Conservation (phyloP, 1,140 invertebrate genomes). For the Scaptomyza graminum region DNA sequence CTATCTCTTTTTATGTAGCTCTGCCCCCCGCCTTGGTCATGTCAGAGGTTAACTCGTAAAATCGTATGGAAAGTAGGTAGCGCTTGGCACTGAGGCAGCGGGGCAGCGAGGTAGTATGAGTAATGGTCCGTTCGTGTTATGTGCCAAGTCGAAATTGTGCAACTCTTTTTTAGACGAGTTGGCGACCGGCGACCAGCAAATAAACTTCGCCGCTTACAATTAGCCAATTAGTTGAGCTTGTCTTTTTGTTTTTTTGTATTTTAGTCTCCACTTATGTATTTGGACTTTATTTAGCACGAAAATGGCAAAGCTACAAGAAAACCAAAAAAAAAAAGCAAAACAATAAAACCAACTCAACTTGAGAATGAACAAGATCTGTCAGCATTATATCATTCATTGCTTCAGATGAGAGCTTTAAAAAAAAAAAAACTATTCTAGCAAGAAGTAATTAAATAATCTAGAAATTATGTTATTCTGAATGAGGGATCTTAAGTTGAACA, state of each 20-base stretch:
- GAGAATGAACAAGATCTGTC: background rate
- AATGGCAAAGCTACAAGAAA: conserved; percentile 35
- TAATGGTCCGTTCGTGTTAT: conserved; percentile 17
- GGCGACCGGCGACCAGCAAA: conserved; percentile 31
- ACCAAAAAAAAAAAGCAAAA: no score
- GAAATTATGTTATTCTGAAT: background rate
- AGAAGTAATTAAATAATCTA: background rate
- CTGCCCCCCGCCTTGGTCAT: background rate
- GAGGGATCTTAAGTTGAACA: conserved; percentile 36
- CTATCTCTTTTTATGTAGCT: background rate
- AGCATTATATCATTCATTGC: conserved; percentile 35
- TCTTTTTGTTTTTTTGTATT: conserved; percentile 31
- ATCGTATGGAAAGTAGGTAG: conserved; percentile 39
- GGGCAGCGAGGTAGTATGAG: no score
- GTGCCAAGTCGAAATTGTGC: conserved; percentile 50
- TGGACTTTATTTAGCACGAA: conserved; percentile 31
- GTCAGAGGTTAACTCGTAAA: conserved; percentile 57
- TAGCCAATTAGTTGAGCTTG: conserved; percentile 54
- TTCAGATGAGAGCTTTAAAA: conserved; percentile 2
- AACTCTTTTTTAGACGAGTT: conserved; percentile 39
- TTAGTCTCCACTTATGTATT: conserved; percentile 19
- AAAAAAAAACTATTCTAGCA: background rate
- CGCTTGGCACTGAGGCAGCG: conserved; percentile 10
- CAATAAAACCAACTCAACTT: conserved; percentile 19
- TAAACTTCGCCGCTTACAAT: conserved; percentile 61